These are phyloP conservation scores for Popillia japonica DNA, from an alignment of 1,140 invertebrate species.

Conservation along the genomic window DNA sequence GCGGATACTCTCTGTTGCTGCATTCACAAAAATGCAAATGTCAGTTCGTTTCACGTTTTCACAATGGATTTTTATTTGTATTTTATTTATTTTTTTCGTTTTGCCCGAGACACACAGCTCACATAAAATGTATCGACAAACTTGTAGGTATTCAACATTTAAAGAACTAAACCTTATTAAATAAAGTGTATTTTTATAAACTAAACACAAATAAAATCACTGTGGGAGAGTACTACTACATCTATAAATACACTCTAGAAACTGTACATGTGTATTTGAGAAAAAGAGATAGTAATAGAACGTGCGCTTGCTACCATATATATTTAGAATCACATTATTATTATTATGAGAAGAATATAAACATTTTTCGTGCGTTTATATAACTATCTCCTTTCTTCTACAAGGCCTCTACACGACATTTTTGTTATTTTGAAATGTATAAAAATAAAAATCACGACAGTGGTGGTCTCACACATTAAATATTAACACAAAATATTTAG, in stretches of 20 bases:
- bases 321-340: conserved; percentile 35
- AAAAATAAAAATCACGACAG: conserved; percentile 35
- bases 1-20: conserved; percentile 43
- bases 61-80: conserved; percentile 37
- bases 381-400: conserved; percentile 35
- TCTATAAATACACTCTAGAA: conserved; percentile 38
- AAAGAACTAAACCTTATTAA: conserved; percentile 34
- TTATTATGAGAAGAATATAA: conserved; percentile 24
- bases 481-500: conserved; percentile 31
- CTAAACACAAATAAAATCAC: conserved; percentile 37
- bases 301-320: conserved; percentile 26
- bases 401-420: conserved; percentile 36
- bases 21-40: conserved; percentile 43
- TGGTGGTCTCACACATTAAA: conserved; percentile 30
- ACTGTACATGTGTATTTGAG: conserved; percentile 34
- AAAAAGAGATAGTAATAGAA: conserved; percentile 36
- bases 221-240: conserved; percentile 21
- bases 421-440: conserved; percentile 28
- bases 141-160: conserved; percentile 34
- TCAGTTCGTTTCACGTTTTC: conserved; percentile 37
- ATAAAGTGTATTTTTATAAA: conserved; percentile 36
- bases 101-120: conserved; percentile 26
- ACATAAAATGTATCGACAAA: conserved; percentile 26
- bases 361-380: conserved; percentile 32
- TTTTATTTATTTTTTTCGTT: conserved; percentile 29